These are phyloP conservation scores for Clistopyga incitator DNA, from an alignment of 2,888 invertebrate species.

Conservation along the genomic window DNA sequence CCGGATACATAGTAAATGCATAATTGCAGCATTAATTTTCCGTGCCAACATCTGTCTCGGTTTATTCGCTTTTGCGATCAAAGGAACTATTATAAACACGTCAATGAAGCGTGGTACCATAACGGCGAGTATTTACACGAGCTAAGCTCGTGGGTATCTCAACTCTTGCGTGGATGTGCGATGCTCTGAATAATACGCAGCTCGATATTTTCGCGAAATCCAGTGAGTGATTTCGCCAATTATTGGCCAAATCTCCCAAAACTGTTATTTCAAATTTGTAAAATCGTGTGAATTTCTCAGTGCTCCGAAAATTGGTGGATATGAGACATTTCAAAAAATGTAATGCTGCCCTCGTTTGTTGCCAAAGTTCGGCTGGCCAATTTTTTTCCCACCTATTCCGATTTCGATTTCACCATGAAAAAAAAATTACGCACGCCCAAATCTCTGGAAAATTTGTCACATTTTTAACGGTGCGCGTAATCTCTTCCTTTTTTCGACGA, in stretches of 20 bases:
- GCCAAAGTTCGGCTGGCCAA: too few relatives aligned
- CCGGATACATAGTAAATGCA: constrained; percentile 9
- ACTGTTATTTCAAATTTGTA: too few relatives aligned
- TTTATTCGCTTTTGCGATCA: constrained; percentile 46
- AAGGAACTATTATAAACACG: constrained; percentile 57
- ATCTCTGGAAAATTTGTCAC: too few relatives aligned
- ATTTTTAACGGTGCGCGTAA: too few relatives aligned
- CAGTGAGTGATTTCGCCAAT: not conserved
- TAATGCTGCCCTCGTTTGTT: too few relatives aligned
- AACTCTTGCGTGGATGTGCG: constrained; percentile 15
- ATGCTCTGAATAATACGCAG: not conserved
- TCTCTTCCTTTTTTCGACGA: too few relatives aligned
- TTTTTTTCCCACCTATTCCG: too few relatives aligned
- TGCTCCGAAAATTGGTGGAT: not conserved
- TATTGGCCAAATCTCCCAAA: too few relatives aligned
- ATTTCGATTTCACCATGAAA: too few relatives aligned
- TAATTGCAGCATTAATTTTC: constrained; percentile 48
- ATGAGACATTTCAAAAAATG: constrained; percentile 10
- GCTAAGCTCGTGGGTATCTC: not conserved
- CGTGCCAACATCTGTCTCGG: constrained; percentile 47
- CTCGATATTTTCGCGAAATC: constrained; percentile 1
- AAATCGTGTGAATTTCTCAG: not conserved
- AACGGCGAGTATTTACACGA: constrained; percentile 38
- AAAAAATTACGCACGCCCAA: too few relatives aligned
- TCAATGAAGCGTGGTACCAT: constrained; percentile 48